These are phyloP conservation scores for Remorina albescens DNA, from an alignment of 2,797 vertebrate genomes.

Conservation along the genomic window DNA sequence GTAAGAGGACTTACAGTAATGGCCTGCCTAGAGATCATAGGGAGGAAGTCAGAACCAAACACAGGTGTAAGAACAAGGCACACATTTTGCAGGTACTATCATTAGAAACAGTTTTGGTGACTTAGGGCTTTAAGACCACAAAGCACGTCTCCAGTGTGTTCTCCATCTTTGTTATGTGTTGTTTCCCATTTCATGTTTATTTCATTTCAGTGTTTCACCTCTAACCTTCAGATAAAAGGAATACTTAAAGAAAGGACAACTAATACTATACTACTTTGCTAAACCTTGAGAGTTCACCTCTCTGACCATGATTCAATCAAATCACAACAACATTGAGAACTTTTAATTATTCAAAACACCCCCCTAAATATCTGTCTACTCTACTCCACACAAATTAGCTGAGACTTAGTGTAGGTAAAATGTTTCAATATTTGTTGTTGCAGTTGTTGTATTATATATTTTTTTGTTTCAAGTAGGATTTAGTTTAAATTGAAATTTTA, in stretches of 20 bases:
- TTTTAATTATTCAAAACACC: background rate
- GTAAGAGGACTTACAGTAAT: background rate
- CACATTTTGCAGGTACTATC: background rate
- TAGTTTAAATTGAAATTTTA: background rate
- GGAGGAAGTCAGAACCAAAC: background rate
- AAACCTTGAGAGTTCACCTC: background rate
- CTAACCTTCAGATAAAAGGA: conserved; percentile 1
- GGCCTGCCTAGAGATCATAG: background rate
- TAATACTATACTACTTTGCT: background rate
- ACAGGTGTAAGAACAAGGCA: background rate
- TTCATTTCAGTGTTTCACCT: background rate
- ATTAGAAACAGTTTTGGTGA: conserved; percentile 4
- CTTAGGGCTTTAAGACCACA: background rate
- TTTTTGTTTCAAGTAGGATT: conserved; percentile 1
- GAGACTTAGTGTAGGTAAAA: background rate
- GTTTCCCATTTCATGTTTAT: background rate
- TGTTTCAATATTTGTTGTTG: background rate
- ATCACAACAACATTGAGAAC: background rate
- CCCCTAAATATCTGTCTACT: background rate
- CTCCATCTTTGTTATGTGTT: background rate
- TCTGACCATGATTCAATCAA: background rate
- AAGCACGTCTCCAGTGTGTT: conserved; percentile 9
- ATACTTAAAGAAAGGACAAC: background rate
- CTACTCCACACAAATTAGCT: too few species aligned
- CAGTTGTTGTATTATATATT: background rate